Evolutionary conservation across 2,888 invertebrate species (phyloP), one percentile per base, ranked within the genome.

Genomic region (Drosophila percnosoma): DNA sequence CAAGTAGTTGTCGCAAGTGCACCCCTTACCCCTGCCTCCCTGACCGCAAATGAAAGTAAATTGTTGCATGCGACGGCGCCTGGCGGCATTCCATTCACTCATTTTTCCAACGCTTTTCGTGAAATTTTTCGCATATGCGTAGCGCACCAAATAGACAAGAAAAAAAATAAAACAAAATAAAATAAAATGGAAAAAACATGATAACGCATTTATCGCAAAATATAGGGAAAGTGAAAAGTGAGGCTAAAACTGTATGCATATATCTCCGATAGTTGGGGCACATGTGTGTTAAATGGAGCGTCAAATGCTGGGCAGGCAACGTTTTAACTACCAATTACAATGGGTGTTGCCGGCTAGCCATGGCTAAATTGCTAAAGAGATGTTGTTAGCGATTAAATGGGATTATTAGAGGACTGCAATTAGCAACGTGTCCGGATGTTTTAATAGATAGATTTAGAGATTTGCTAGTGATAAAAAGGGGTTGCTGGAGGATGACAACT

Each of bases 181-280:
- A 68, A 66, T 49, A 49, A 48, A 29, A 57, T 5, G 38, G 29
- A 15, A 29, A 45, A 31, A 53, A 68, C 59, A 85, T 85, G 90
- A 88, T 90, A 90, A 88, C 82, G 75, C 88, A 81, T 89, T 89
- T 85, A 85, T 85, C 83, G 88, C 74, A 64, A 75, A 74, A 71
- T 66, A 73, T 75, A 90, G 87, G 89, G 87, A 87, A 87, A 87
- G 87, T 87, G 87, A 90, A 87, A 80, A 85, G 73, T 74, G 73
- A 59, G 62, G 65, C 54, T 63, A 63, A 29, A 58, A 55, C 66
- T 40, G 4, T 40, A 29, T 27, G 21, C n/a, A 36, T 24, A 31
- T 54, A 78, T 73, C 53, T 29, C 31, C 21, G 24, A 66, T 27
- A 60, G 51, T 11, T 33, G 31, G 6, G 48, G 29, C 21, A 31